Conservation (phyloP, 2,113 vertebrate genomes). For the Pao palembangensis region DNA sequence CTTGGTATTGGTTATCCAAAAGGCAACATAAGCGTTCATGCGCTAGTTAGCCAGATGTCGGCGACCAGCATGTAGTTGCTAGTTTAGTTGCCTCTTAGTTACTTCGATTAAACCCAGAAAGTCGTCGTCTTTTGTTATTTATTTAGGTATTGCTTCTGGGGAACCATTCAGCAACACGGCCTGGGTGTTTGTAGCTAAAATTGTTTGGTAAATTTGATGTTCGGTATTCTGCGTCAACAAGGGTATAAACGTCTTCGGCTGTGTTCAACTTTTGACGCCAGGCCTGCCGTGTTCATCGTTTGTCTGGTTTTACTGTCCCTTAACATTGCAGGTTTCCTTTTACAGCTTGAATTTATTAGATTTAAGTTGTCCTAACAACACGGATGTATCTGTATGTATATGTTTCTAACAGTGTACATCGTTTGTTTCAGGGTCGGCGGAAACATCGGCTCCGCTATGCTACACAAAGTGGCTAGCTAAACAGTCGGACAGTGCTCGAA, state of each 20-base stretch:
- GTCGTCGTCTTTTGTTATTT: accelerated
- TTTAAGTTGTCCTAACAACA: accelerated
- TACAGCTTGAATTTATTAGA: too few species aligned
- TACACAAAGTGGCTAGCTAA: conserved; percentile 57
- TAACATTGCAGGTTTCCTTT: accelerated
- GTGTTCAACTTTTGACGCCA: conserved; percentile 34
- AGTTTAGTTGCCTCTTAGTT: not conserved
- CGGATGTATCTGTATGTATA: not conserved
- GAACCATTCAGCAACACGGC: accelerated
- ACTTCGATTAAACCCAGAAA: not conserved
- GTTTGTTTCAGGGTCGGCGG: conserved; percentile 47
- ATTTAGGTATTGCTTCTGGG: accelerated
- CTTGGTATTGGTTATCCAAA: too few species aligned
- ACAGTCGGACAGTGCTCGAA: conserved; percentile 30
- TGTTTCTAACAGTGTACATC: not conserved
- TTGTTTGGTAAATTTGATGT: not conserved
- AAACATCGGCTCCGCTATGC: conserved; percentile 39
- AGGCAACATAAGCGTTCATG: conserved; percentile 3
- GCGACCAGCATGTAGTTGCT: not conserved
- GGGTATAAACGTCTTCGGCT: not conserved
- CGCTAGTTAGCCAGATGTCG: conserved; percentile 22
- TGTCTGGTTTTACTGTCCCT: not conserved
- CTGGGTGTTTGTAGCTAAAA: too few species aligned
- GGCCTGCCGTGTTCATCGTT: conserved; percentile 4
- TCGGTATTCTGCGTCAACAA: not conserved